phyloP scores from a whole-genome alignment of 1,140 invertebrate species.

The Oncopeltus fasciatus region DNA sequence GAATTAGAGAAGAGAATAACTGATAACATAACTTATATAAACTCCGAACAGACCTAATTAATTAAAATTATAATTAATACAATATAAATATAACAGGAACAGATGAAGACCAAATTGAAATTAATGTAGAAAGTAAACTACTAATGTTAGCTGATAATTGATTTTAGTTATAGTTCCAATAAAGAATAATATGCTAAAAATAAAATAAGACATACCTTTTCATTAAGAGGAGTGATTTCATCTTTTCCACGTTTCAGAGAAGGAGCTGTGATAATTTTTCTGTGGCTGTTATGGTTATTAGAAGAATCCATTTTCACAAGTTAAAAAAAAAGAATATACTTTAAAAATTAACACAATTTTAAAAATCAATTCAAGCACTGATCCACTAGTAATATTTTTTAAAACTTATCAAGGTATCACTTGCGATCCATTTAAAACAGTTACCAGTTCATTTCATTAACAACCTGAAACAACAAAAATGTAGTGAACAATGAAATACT shows the following conservation, averaged over 20 bases:
- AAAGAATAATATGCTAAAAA: no score
- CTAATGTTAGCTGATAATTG: no score
- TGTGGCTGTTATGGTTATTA: neutral
- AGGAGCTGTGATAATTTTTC: slow-evolving; percentile 18
- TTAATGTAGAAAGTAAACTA: no score
- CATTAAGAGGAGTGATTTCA: slow-evolving; percentile 13
- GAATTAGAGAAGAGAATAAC: no score
- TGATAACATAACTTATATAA: no score
- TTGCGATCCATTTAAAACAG: neutral
- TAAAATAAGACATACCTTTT: slow-evolving; percentile 13
- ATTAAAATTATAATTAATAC: no score
- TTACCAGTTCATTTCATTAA: neutral
- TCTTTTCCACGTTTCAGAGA: slow-evolving; percentile 17
- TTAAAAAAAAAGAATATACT: neutral
- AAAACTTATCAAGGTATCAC: neutral
- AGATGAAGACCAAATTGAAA: no score
- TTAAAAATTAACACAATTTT: neutral
- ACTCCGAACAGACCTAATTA: no score
- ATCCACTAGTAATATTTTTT: neutral
- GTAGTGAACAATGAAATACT: neutral
- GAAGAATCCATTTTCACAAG: neutral
- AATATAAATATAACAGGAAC: no score
- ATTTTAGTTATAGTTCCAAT: no score
- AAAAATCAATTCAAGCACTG: neutral
- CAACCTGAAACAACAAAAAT: neutral